A percentile compares a stretch with the other conserved stretches of the same genome.
phyloP scores from a whole-genome alignment of 2,113 vertebrate genomes.

The Saccopteryx bilineata region DNA sequence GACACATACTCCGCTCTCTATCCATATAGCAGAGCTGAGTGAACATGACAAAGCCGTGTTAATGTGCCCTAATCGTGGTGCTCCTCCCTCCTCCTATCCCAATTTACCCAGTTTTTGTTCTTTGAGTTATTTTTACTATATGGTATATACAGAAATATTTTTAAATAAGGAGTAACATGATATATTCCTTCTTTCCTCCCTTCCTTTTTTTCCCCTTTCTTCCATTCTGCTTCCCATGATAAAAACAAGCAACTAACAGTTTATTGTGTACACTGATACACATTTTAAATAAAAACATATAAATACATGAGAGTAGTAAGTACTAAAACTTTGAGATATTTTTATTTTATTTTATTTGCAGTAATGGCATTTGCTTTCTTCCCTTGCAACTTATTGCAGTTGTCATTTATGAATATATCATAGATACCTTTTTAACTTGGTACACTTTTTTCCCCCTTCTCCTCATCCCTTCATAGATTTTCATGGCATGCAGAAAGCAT shows the following conservation, averaged over 20 bases:
- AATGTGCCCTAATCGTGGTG: accelerated
- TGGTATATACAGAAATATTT: neutral
- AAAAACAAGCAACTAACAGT: neutral
- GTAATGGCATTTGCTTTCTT: neutral
- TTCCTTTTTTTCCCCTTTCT: neutral
- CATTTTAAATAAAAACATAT: neutral
- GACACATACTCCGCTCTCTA: neutral
- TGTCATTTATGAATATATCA: neutral
- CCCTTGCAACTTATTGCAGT: neutral
- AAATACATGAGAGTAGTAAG: neutral
- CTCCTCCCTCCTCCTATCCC: accelerated
- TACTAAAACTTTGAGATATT: neutral
- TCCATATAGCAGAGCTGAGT: neutral
- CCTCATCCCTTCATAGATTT: neutral
- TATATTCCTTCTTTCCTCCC: neutral
- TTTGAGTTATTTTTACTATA: slow-evolving; percentile 32
- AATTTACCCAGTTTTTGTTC: neutral
- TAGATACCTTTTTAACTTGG: neutral
- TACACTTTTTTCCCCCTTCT: neutral
- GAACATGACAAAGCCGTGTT: neutral
- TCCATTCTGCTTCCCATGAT: neutral
- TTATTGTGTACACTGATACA: neutral
- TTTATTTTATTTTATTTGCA: neutral
- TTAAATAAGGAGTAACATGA: neutral
- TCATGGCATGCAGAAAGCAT: neutral